Conservation (phyloP, 2,797 vertebrate species). For the Nothura maculosa region DNA sequence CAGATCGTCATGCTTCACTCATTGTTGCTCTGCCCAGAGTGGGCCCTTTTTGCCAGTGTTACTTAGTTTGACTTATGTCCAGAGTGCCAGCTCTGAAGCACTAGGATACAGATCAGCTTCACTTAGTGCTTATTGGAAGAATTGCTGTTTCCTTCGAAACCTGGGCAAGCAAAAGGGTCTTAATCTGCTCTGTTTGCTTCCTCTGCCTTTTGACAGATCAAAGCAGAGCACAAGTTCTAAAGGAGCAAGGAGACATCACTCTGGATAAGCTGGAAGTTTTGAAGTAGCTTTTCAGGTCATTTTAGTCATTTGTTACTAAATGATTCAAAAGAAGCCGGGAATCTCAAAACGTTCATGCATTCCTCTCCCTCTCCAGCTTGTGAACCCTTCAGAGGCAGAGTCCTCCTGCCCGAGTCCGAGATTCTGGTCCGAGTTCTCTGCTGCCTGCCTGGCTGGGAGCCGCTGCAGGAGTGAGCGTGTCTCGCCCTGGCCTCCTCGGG, state of each 20-base stretch:
- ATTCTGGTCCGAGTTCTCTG: fast-evolving
- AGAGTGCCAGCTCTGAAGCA: background rate
- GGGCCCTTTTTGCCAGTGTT: background rate
- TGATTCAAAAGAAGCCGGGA: background rate
- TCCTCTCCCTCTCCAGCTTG: background rate
- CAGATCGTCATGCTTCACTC: background rate
- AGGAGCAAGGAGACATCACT: background rate
- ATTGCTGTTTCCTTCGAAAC: background rate
- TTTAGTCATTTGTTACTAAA: background rate
- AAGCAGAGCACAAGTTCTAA: background rate
- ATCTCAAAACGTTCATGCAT: background rate
- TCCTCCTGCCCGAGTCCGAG: background rate
- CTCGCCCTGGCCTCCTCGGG: fast-evolving
- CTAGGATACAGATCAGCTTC: background rate
- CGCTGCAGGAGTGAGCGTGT: background rate
- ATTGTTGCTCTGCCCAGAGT: background rate
- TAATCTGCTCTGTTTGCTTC: background rate
- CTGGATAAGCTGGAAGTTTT: background rate
- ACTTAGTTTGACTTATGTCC: background rate
- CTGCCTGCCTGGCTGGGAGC: background rate
- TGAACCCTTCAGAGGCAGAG: background rate
- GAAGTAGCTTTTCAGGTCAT: background rate
- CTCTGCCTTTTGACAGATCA: background rate
- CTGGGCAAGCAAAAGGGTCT: background rate
- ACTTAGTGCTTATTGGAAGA: background rate